These are phyloP conservation scores for Anabacerthia variegaticeps DNA, from an alignment of 2,797 vertebrate genomes.

Conservation along the genomic window DNA sequence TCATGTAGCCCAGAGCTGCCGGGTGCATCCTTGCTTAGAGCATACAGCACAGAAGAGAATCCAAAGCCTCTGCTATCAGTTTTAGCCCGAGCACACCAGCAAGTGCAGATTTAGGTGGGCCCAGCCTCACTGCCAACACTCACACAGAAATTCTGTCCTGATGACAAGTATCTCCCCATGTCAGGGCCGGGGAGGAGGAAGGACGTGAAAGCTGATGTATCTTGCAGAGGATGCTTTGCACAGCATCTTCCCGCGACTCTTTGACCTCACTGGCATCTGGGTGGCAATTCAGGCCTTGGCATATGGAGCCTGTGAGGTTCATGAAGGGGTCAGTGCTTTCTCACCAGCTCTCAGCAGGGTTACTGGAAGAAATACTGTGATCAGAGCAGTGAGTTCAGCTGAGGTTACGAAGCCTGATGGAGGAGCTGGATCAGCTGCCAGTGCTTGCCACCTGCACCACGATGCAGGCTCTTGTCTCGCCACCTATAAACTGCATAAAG, in stretches of 20 bases:
- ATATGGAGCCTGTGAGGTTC: not conserved
- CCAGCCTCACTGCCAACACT: not conserved
- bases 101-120: not conserved
- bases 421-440: not conserved
- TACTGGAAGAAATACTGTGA: not conserved
- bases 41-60: not conserved
- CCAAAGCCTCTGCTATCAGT: not conserved
- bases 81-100: not conserved
- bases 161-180: not conserved
- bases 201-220: not conserved
- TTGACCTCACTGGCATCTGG: not conserved
- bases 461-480: not conserved
- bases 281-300: not conserved
- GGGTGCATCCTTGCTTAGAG: not conserved
- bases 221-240: not conserved
- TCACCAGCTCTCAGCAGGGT: not conserved
- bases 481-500: not conserved
- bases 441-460: not conserved
- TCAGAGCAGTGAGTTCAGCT: not conserved
- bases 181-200: not conserved
- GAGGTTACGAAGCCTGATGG: not conserved
- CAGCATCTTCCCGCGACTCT: not conserved
- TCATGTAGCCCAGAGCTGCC: not conserved
- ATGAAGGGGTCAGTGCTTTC: not conserved
- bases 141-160: not conserved